Conservation (phyloP, 1,140 invertebrate species). For the Drosophila parvula region DNA sequence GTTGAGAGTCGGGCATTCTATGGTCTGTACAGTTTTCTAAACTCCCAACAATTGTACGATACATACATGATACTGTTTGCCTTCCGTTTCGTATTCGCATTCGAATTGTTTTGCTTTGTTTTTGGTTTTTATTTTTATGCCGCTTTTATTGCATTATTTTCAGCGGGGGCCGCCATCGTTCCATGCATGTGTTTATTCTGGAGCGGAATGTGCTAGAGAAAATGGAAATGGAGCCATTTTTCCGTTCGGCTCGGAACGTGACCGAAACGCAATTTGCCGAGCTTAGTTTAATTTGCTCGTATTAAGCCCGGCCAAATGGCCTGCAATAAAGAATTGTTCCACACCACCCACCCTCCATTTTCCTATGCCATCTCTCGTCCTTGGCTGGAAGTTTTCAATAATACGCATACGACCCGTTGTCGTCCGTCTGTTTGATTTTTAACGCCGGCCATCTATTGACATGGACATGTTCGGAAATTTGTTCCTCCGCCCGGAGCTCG, state of each 20-base stretch:
- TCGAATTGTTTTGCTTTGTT: slow-evolving; percentile 37
- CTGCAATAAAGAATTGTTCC: slow-evolving; percentile 55
- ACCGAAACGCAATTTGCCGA: slow-evolving; percentile 73
- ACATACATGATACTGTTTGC: slow-evolving; percentile 35
- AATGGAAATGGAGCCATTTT: slow-evolving; percentile 75
- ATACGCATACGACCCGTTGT: slow-evolving; percentile 58
- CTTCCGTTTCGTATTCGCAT: slow-evolving; percentile 31
- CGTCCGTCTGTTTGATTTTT: slow-evolving; percentile 61
- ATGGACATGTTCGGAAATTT: slow-evolving; percentile 66
- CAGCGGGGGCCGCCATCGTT: slow-evolving; percentile 45
- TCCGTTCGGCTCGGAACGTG: slow-evolving; percentile 63
- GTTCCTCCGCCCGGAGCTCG: slow-evolving; percentile 37
- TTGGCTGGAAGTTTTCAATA: slow-evolving; percentile 62
- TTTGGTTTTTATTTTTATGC: slow-evolving; percentile 71
- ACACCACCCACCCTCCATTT: no score
- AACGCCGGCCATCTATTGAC: slow-evolving; percentile 48
- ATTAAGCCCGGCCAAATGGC: slow-evolving; percentile 56
- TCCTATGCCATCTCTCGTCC: slow-evolving; percentile 5
- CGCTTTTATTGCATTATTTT: slow-evolving; percentile 81
- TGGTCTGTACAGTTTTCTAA: neutral
- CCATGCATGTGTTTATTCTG: slow-evolving; percentile 72
- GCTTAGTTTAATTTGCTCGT: slow-evolving; percentile 81
- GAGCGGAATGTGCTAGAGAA: slow-evolving; percentile 44
- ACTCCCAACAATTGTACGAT: slow-evolving; percentile 17
- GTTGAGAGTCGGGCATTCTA: neutral